A percentile compares a stretch with the other conserved stretches of the same genome.
These are phyloP conservation scores for Cydia pomonella DNA, from an alignment of 1,140 invertebrate genomes.

Conservation along the genomic window DNA sequence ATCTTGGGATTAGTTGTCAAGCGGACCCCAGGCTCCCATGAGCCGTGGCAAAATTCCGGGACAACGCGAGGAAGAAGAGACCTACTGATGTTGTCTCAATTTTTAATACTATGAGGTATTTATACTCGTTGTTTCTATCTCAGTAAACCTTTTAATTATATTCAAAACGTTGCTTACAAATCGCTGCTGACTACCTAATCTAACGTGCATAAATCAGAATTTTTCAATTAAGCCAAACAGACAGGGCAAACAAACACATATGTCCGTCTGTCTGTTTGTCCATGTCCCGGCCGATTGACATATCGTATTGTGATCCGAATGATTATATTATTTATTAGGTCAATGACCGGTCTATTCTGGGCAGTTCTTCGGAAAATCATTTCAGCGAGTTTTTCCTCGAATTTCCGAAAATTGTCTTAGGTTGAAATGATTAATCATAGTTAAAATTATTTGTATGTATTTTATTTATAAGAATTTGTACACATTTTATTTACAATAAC, in stretches of 20 bases:
- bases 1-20: no score
- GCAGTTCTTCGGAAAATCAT: background rate
- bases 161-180: no score
- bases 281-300: slow-evolving; percentile 33
- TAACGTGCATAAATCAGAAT: slow-evolving; percentile 6
- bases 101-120: no score
- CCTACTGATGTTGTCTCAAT: no score
- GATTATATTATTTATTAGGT: slow-evolving; percentile 9
- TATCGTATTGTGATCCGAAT: slow-evolving; percentile 34
- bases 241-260: slow-evolving; percentile 32
- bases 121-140: no score
- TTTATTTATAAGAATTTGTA: no score
- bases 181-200: background rate
- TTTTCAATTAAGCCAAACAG: slow-evolving; percentile 6
- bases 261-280: background rate
- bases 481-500: no score
- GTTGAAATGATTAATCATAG: background rate
- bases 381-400: background rate
- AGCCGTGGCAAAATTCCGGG: no score
- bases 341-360: background rate
- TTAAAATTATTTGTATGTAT: slow-evolving; percentile 5
- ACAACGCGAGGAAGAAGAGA: no score
- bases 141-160: no score
- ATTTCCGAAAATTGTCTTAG: background rate
- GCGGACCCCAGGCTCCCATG: no score